phyloP scores from a whole-genome alignment of 2,113 vertebrate genomes.

The Xenopus laevis region DNA sequence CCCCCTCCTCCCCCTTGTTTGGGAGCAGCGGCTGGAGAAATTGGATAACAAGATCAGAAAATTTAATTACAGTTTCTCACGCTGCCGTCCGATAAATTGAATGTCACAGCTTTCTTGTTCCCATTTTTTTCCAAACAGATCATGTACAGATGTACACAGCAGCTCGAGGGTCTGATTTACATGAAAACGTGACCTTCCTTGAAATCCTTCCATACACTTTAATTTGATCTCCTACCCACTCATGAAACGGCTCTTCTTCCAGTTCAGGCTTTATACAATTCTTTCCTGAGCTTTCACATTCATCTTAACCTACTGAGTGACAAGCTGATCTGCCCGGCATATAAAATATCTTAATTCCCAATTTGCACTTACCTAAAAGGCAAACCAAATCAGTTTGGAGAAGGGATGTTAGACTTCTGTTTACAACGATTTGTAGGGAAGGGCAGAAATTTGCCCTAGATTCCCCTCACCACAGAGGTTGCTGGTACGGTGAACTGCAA shows the following conservation, averaged over 20 bases:
- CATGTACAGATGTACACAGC: constrained; percentile 51
- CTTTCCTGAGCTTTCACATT: not conserved
- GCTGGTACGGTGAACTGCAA: no score
- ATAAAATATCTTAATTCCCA: no score
- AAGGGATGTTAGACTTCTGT: no score
- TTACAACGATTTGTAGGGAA: no score
- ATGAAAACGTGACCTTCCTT: constrained; percentile 39
- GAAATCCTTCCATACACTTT: constrained; percentile 30
- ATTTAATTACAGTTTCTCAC: constrained; percentile 75
- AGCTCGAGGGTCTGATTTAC: constrained; percentile 41
- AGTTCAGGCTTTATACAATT: not conserved
- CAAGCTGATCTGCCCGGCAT: no score
- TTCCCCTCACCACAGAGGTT: no score
- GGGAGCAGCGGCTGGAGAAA: constrained; percentile 77
- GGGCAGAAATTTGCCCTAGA: no score
- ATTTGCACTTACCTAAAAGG: no score
- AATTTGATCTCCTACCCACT: constrained; percentile 8
- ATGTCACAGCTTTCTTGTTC: constrained; percentile 70
- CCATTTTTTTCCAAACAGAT: constrained; percentile 48
- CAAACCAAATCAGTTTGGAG: no score
- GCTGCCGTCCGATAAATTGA: constrained; percentile 72
- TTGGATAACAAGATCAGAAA: constrained; percentile 83
- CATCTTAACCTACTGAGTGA: not conserved
- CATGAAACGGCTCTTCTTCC: not conserved
- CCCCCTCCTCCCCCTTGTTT: constrained; percentile 55